Evolutionary conservation across 2,888 invertebrate genomes (phyloP).

Genomic region (Cacoxenus indagator): DNA sequence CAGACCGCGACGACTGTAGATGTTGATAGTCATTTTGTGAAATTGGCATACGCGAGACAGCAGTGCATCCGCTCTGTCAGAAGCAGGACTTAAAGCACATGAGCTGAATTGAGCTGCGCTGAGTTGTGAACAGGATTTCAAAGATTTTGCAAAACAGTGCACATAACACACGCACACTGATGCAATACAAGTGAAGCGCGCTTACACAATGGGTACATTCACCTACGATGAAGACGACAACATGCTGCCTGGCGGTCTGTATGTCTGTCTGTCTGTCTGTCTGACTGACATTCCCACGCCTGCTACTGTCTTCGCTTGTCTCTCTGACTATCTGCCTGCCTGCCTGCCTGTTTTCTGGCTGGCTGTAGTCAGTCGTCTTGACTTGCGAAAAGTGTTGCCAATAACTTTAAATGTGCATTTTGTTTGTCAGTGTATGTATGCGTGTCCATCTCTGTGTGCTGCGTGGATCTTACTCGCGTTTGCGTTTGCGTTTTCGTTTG

Average conservation of each 20-base stretch:
- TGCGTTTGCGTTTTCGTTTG: slow-evolving; percentile 27
- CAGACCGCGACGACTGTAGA: neutral
- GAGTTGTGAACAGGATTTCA: slow-evolving; percentile 7
- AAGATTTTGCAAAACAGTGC: slow-evolving; percentile 20
- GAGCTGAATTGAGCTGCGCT: neutral
- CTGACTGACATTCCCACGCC: slow-evolving; percentile 28
- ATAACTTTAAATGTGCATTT: slow-evolving; percentile 62
- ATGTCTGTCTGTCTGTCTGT: slow-evolving; percentile 31
- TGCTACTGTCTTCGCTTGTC: slow-evolving; percentile 24
- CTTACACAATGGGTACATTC: slow-evolving; percentile 69
- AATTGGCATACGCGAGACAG: slow-evolving; percentile 62
- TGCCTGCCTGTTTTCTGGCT: slow-evolving; percentile 36
- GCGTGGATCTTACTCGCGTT: neutral
- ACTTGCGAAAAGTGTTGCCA: slow-evolving; percentile 57
- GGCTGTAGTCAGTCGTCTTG: neutral
- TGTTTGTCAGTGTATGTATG: slow-evolving; percentile 28
- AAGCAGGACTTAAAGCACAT: slow-evolving; percentile 23
- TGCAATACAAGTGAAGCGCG: slow-evolving; percentile 37
- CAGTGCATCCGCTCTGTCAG: slow-evolving; percentile 41
- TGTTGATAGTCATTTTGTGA: slow-evolving; percentile 52
- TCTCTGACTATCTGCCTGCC: slow-evolving; percentile 24
- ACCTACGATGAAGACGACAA: slow-evolving; percentile 51
- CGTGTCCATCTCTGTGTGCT: slow-evolving; percentile 23
- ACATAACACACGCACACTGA: slow-evolving; percentile 19
- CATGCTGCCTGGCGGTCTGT: slow-evolving; percentile 29